A percentile compares a stretch with the other conserved stretches of the same genome.
These are phyloP conservation scores for Labeo calbasu DNA, from an alignment of 2,797 vertebrate genomes.

Conservation along the genomic window DNA sequence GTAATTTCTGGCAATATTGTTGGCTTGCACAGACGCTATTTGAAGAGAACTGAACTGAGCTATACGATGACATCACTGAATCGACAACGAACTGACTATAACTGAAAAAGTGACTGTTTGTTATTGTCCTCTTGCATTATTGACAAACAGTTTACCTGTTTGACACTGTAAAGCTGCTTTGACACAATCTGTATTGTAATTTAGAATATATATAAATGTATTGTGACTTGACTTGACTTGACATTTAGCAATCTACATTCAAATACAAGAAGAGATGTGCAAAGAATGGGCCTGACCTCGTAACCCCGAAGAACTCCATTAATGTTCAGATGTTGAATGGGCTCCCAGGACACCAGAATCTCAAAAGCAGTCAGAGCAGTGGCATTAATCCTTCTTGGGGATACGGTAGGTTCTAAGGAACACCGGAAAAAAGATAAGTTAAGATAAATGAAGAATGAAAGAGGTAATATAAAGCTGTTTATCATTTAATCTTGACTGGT, in stretches of 20 bases:
- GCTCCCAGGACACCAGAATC: slow-evolving; percentile 92
- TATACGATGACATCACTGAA: no score
- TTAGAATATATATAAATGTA: no score
- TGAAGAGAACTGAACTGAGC: no score
- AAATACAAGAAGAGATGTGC: background rate
- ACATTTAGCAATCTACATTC: background rate
- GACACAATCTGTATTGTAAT: no score
- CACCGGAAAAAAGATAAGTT: background rate
- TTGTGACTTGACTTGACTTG: background rate
- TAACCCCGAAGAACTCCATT: slow-evolving; percentile 91
- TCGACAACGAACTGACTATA: no score
- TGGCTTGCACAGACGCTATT: no score
- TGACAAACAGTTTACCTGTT: no score
- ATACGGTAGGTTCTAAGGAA: slow-evolving; percentile 84
- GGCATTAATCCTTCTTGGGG: slow-evolving; percentile 84
- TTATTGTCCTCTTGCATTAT: no score
- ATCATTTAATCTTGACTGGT: background rate
- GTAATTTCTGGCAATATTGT: no score
- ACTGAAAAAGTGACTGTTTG: no score
- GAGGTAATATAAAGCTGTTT: background rate
- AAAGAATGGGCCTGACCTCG: slow-evolving; percentile 78
- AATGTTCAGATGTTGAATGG: slow-evolving; percentile 80
- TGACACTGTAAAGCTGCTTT: no score
- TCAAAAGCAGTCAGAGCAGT: slow-evolving; percentile 88
- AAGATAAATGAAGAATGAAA: background rate